Evolutionary conservation across 64 coral and sea anemone species (phyloP), one percentile per base, ranked within the genome.

Genomic region (Stichodactyla helianthus): DNA sequence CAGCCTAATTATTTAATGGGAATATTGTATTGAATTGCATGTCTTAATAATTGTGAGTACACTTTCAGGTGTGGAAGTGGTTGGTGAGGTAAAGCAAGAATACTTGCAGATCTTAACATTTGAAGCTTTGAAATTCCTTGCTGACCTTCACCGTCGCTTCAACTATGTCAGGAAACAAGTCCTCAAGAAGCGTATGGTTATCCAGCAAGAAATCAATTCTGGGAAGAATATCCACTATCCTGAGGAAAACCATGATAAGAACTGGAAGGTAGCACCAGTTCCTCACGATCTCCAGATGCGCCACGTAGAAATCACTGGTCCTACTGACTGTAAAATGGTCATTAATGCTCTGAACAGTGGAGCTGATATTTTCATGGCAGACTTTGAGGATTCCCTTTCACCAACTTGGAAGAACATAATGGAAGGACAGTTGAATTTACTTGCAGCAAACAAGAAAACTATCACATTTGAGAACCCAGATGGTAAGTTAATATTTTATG

Each of bases 321-420:
- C 97, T 28, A 94, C 97, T 71, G 93, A 92, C 19, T 86, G 93
- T 61, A 99, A 99, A 78, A 99, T 99, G 97, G 93, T 99, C 57
- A 99, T 99, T 44, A 92, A 94, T 99, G 97, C 97, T 53, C 78
- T 99, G 61, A 99, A 99, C 79, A 99, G 97, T 95, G 97, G 93
- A 26, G 93, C 97, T 16, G 97, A 99, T 55, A 81, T 99, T 51
- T 99, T 91, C 86, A 99, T 99, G 97, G 89, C 97, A 78, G 97
- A 99, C 88, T 99, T 99, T 88, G 97, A 99, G 77, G 97, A 99
- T 64, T 99, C 97, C 10, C 79, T 95, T 4, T 90, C 93, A 50
- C 97, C 97, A 19, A 90, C 90, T 1, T 99, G 97, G 97, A 99
- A 93, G 82, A 99, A 95, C 60, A 83, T 95, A 22, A 82, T 99